These are phyloP conservation scores for Anas capensis DNA, from an alignment of 2,797 vertebrate species.

Conservation along the genomic window DNA sequence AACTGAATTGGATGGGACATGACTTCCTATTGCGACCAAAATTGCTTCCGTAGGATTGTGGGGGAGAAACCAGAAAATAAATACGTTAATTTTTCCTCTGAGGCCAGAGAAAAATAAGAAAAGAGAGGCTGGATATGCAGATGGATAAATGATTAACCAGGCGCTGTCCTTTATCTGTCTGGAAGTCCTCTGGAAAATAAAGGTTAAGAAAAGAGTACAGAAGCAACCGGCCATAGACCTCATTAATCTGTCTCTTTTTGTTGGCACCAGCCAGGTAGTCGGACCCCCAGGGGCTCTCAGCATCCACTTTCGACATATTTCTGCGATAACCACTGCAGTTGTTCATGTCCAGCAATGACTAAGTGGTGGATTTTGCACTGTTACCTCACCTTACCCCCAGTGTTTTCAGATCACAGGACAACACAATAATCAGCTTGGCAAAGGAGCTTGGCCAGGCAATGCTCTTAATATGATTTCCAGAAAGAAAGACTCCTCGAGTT, in stretches of 20 bases:
- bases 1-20: background rate
- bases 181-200: slow-evolving; percentile 56
- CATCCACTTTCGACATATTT: slow-evolving; percentile 16
- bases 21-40: slow-evolving; percentile 22
- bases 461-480: slow-evolving; percentile 35
- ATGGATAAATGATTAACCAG: slow-evolving; percentile 71
- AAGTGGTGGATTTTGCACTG: background rate
- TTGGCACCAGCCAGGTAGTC: slow-evolving; percentile 45
- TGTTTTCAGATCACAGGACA: background rate
- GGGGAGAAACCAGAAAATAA: slow-evolving; percentile 55
- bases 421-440: background rate
- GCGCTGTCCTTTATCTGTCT: slow-evolving; percentile 58
- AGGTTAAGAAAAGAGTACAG: slow-evolving; percentile 59
- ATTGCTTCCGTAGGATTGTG: slow-evolving; percentile 39
- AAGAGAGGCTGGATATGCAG: slow-evolving; percentile 41
- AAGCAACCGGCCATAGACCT: slow-evolving; percentile 51
- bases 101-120: background rate
- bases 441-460: background rate
- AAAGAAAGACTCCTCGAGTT: background rate
- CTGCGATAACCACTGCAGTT: slow-evolving; percentile 38
- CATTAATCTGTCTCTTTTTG: slow-evolving; percentile 66
- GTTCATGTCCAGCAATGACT: slow-evolving; percentile 41
- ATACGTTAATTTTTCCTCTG: slow-evolving; percentile 57
- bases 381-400: slow-evolving; percentile 59
- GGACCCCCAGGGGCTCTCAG: slow-evolving; percentile 17